Evolutionary conservation across 53 echinoderm and acorn worm genomes (phyloP).

Genomic region (Echinarachnius parma): DNA sequence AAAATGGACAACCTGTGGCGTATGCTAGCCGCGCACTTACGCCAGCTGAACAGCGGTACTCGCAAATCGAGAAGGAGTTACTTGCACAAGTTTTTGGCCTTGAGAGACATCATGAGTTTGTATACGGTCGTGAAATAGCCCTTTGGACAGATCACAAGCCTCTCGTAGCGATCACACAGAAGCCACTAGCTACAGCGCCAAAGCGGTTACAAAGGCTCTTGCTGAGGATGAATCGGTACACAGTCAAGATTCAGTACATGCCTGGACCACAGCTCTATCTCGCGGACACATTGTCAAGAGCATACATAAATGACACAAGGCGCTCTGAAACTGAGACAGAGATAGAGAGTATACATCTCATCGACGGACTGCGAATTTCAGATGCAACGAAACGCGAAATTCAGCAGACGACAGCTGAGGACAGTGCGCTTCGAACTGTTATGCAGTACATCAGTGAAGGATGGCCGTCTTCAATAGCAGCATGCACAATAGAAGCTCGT

Average conservation of each 20-base stretch:
- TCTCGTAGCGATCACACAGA: slow-evolving; percentile 45
- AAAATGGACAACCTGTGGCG: slow-evolving; percentile 63
- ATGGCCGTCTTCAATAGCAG: not conserved
- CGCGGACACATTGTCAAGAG: slow-evolving; percentile 54
- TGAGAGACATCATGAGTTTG: slow-evolving; percentile 53
- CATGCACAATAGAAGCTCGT: not conserved
- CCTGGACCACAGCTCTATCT: slow-evolving; percentile 44
- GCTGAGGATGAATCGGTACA: slow-evolving; percentile 53
- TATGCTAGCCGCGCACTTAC: slow-evolving; percentile 61
- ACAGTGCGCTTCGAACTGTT: slow-evolving; percentile 1
- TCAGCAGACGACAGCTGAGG: not conserved
- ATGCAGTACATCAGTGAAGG: slow-evolving; percentile 48
- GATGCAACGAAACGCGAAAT: slow-evolving; percentile 1
- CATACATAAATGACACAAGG: slow-evolving; percentile 19
- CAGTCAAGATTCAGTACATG: slow-evolving; percentile 46
- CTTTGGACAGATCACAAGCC: slow-evolving; percentile 66
- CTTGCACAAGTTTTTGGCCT: slow-evolving; percentile 64
- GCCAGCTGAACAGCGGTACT: slow-evolving; percentile 51
- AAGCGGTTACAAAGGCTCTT: slow-evolving; percentile 58
- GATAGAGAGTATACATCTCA: slow-evolving; percentile 17
- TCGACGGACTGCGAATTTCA: slow-evolving; percentile 11
- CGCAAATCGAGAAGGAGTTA: slow-evolving; percentile 73
- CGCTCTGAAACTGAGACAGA: slow-evolving; percentile 13
- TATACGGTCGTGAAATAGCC: slow-evolving; percentile 43
- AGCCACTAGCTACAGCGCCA: slow-evolving; percentile 54